Evolutionary conservation across 2,113 vertebrate genomes (phyloP), one percentile per base, ranked within the genome.

Genomic region (Zapornia atra): DNA sequence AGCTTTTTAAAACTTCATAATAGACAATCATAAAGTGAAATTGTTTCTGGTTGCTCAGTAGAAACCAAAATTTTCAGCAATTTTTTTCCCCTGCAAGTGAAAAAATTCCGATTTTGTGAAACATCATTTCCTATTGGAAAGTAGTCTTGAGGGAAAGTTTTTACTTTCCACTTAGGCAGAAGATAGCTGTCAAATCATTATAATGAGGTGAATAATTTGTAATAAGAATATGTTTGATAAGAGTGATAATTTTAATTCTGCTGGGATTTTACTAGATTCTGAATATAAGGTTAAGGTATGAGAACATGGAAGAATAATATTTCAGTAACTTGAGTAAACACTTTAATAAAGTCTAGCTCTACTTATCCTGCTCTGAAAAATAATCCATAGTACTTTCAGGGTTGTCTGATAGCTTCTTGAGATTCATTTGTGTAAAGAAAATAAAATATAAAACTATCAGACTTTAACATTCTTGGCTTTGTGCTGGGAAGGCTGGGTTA

Each of bases 361-460:
- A 59, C 70, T 96, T 87, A 56, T 53, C 65, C 72, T 15, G 5
- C 83, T 86, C 85, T 93, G 77, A 93, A 93, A 90, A 87, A 70
- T 72, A 70, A 72, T 66, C 56, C 60, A 19, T 71, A 29, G 44
- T 94, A 83, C 70, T 92, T 92, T 87, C 96, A 85, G 50, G 66
- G 40, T 95, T 76, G 18, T 65, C 71, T 82, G 61, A 20, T 19
- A 85, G 33, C 26, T 90, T 29, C 70, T 89, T 86, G 14, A 69
- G 20, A 61, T 80, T 33, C 18, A 69, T 61, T 79, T 86, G 51
- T 71, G 56, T 70, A 83, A 82, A 65, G 69, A 69, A 60, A 86
- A 86, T 87, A 82, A 84, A 94, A 86, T 44, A 53, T 6, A 88
- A 46, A 96, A 44, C 70, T 61, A 64, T 42, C 34, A 40, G 40